phyloP scores from a whole-genome alignment of 2,888 invertebrate genomes.

The Cephus rjabovi region DNA sequence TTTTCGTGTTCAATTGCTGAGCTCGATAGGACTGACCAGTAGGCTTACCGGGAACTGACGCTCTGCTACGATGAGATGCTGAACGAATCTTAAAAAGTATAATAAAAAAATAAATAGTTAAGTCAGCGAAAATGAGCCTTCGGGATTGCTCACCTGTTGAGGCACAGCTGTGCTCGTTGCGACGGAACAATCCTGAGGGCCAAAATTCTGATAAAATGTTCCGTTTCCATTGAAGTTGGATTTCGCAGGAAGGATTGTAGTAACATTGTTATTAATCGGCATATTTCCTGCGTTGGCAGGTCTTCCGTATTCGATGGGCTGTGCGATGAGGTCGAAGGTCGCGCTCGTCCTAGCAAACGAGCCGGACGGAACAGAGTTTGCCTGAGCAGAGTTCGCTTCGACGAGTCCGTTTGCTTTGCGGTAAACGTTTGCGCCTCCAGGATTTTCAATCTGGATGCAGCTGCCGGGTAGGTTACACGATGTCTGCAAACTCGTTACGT shows the following conservation, averaged over 20 bases:
- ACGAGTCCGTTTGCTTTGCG: not conserved
- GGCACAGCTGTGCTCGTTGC: not conserved
- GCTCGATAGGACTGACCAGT: not conserved
- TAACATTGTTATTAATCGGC: not conserved
- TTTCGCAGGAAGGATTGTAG: not conserved
- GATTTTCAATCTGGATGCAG: not conserved
- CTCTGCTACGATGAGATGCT: not conserved
- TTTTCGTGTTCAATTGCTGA: not conserved
- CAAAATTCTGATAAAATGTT: not conserved
- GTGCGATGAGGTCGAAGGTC: too few species aligned
- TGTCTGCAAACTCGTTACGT: not conserved
- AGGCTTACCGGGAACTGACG: not conserved
- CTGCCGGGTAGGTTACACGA: not conserved
- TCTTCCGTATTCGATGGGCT: not conserved
- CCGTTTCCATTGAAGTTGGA: not conserved
- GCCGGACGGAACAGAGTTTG: not conserved
- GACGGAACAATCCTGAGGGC: not conserved
- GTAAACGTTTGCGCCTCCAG: not conserved
- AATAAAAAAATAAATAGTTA: not conserved
- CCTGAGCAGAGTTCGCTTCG: not conserved
- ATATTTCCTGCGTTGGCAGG: not conserved
- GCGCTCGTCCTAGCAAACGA: too few species aligned
- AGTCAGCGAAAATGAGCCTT: not conserved
- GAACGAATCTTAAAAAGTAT: not conserved
- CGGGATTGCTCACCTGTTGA: not conserved